Percentiles rank a stretch among this genome's conserved stretches.
phyloP scores from a whole-genome alignment of 2,113 vertebrate species.

The Aleadryas rufinucha region DNA sequence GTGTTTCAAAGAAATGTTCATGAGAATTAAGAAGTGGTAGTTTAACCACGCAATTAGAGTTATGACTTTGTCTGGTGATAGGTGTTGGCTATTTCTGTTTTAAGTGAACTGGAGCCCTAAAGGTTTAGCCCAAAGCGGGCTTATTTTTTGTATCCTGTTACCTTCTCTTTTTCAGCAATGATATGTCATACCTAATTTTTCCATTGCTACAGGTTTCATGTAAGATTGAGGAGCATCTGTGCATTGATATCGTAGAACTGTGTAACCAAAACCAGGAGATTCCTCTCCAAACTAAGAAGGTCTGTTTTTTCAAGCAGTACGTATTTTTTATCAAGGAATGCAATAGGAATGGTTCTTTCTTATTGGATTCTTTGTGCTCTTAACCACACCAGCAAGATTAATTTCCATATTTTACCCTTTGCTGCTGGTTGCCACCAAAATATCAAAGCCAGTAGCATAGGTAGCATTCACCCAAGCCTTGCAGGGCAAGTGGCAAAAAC shows the following conservation, averaged over 20 bases:
- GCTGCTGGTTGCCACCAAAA: background rate
- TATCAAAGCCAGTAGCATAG: background rate
- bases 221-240: background rate
- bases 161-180: background rate
- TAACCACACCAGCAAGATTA: background rate
- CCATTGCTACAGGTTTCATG: background rate
- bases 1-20: background rate
- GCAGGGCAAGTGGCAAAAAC: background rate
- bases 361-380: background rate
- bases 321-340: background rate
- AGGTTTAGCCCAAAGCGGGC: background rate
- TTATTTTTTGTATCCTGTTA: background rate
- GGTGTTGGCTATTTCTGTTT: background rate
- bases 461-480: background rate
- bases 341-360: background rate
- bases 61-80: background rate
- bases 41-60: background rate
- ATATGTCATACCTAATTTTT: background rate
- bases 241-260: background rate
- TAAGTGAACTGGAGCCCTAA: background rate
- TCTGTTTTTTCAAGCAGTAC: background rate
- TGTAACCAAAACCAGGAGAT: background rate
- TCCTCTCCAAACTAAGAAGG: background rate
- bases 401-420: background rate
- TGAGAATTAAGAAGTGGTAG: background rate